These are phyloP conservation scores for Tragulus kanchil DNA, from an alignment of 2,113 vertebrate genomes.

Conservation along the genomic window DNA sequence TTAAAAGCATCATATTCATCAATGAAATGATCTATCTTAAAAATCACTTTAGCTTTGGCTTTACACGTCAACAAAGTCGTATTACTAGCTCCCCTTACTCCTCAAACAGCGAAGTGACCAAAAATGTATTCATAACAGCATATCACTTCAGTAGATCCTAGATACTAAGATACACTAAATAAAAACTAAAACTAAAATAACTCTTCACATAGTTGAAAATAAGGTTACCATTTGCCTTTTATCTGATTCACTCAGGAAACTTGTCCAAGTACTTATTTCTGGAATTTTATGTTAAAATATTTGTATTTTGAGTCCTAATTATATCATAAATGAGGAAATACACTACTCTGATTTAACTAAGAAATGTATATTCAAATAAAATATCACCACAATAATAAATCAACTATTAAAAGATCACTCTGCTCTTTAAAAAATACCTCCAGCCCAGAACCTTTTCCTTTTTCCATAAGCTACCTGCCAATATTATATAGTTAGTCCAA, in stretches of 20 bases:
- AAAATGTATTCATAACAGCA: constrained; percentile 69
- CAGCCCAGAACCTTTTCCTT: constrained; percentile 76
- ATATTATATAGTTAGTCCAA: constrained; percentile 79
- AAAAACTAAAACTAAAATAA: constrained; percentile 83
- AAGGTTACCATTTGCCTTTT: constrained; percentile 79
- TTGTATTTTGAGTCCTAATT: constrained; percentile 49
- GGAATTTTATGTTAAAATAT: constrained; percentile 71
- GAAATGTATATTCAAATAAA: constrained; percentile 74
- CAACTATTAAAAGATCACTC: constrained; percentile 75
- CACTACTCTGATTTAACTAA: constrained; percentile 67
- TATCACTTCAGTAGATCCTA: constrained; percentile 73
- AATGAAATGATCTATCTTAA: constrained; percentile 75
- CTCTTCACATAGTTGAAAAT: constrained; percentile 80
- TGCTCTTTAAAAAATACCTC: constrained; percentile 72
- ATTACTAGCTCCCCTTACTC: constrained; percentile 45
- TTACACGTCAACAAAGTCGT: constrained; percentile 79
- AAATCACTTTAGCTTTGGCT: constrained; percentile 80
- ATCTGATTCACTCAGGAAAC: constrained; percentile 74
- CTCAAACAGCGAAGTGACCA: constrained; percentile 70
- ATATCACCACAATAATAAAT: constrained; percentile 66
- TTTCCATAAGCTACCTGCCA: constrained; percentile 80
- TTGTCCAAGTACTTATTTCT: constrained; percentile 63
- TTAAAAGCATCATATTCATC: constrained; percentile 75
- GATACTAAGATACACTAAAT: constrained; percentile 79
- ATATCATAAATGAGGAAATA: constrained; percentile 64